Base-by-base conservation (phyloP, 2,888 invertebrate species). In the Patella pellucida region DNA sequence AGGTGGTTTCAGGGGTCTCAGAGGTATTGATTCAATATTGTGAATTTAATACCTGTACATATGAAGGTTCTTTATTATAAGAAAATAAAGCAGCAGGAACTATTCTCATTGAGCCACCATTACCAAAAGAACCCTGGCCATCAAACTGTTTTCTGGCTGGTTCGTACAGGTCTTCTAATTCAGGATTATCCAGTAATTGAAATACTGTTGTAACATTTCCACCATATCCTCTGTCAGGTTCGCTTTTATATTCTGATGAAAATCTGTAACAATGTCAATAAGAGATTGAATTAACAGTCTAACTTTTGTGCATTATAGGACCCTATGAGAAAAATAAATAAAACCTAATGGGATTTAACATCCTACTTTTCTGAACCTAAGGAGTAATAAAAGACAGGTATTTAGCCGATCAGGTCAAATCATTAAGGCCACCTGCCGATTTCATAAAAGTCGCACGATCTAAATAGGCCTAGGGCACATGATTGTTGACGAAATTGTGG, bases 71-170 rank as follows among this genome's bases (percentile, higher is more conserved):
- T 54, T 82, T 71, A 69, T 85, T 83, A 73, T 83, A 78, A 11
- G 80, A 84, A 83, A 93, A 94, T 69, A 95, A 89, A 0, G 94
- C 93, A 67, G 94, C 90, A 2, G 95, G 95, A 31, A 94, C 91
- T 50, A 94, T 92, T 84, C 95, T 92, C 95, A 95, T 95, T 0
- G 95, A 94, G 69, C 94, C 95, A 1, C 95, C 95, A 90, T 95
- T 95, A n/a, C 95, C 95, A 90, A 92, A 94, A 1, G 95, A 95
- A 1, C 95, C 95, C 14, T 85, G 83, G 2, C 95, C 95, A 83
- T 92, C 89, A 88, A 95, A 95, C 87, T 94, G 94, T 82, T 93
- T 92, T 71, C 88, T 91, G 3, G 95, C 95, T 51, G 95, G 95
- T 72, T 90, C 90, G 83, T 92, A 93, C 2, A 94, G 91, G 89